Conservation (phyloP, 2,113 vertebrate genomes). For the Strigops habroptila region DNA sequence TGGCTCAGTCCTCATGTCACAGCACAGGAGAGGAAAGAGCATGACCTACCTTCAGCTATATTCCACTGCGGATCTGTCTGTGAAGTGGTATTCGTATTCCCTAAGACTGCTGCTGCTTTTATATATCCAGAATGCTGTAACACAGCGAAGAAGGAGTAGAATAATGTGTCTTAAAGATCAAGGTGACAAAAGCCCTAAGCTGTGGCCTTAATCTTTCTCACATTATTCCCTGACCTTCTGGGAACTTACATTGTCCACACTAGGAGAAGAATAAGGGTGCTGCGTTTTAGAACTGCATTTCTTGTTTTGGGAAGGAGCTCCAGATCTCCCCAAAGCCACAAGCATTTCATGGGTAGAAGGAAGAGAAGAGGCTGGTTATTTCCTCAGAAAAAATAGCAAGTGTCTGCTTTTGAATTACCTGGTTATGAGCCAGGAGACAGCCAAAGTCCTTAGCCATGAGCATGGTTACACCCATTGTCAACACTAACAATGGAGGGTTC, state of each 20-base stretch:
- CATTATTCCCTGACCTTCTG: background rate
- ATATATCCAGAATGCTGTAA: background rate
- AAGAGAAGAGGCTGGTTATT: background rate
- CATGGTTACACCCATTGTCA: conserved; percentile 27
- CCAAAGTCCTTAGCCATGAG: background rate
- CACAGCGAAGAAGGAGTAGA: background rate
- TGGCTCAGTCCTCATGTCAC: background rate
- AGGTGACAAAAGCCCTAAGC: background rate
- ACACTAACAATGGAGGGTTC: background rate
- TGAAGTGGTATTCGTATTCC: background rate
- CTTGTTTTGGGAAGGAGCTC: background rate
- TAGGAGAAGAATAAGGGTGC: background rate
- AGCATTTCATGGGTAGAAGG: background rate
- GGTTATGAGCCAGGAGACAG: background rate
- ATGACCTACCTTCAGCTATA: background rate
- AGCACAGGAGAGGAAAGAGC: background rate
- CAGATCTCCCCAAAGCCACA: background rate
- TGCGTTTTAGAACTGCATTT: background rate
- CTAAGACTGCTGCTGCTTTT: background rate
- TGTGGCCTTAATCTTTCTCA: background rate
- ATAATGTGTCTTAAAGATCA: background rate
- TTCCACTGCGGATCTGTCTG: background rate
- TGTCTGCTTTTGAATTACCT: background rate
- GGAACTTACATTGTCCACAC: background rate
- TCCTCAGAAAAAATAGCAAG: background rate